Evolutionary conservation across 2,888 invertebrate species (phyloP).

Genomic region (Oscheius onirici): DNA sequence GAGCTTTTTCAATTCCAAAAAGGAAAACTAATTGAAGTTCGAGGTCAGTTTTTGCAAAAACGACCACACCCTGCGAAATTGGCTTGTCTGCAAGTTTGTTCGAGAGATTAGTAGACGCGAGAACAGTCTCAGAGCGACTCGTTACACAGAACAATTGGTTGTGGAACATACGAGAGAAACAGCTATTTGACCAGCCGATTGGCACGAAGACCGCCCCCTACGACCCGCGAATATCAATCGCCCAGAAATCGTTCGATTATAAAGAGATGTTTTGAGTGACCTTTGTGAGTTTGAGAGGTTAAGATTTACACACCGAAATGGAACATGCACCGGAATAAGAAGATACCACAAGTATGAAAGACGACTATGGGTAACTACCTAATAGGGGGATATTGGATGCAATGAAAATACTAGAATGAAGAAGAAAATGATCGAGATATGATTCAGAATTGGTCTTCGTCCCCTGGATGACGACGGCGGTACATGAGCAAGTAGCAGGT

Average conservation of each 20-base stretch:
- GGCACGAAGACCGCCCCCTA: neutral
- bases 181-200: slow-evolving; percentile 16
- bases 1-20: too few relatives aligned
- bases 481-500: slow-evolving; percentile 28
- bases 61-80: neutral
- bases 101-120: neutral
- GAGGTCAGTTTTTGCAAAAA: too few relatives aligned
- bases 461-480: slow-evolving; percentile 12
- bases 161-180: too few relatives aligned
- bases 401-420: neutral
- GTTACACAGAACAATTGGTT: neutral
- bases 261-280: too few relatives aligned
- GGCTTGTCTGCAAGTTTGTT: neutral
- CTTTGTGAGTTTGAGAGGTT: too few relatives aligned
- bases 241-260: too few relatives aligned
- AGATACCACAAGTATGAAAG: neutral
- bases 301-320: neutral
- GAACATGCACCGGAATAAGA: neutral
- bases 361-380: neutral
- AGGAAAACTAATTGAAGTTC: too few relatives aligned
- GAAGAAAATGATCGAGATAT: neutral
- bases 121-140: neutral
- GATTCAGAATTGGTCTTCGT: slow-evolving; percentile 8
- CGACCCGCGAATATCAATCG: slow-evolving; percentile 5
- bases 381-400: neutral